These are phyloP conservation scores for Suncus etruscus DNA, from an alignment of 2,113 vertebrate species.

Conservation along the genomic window DNA sequence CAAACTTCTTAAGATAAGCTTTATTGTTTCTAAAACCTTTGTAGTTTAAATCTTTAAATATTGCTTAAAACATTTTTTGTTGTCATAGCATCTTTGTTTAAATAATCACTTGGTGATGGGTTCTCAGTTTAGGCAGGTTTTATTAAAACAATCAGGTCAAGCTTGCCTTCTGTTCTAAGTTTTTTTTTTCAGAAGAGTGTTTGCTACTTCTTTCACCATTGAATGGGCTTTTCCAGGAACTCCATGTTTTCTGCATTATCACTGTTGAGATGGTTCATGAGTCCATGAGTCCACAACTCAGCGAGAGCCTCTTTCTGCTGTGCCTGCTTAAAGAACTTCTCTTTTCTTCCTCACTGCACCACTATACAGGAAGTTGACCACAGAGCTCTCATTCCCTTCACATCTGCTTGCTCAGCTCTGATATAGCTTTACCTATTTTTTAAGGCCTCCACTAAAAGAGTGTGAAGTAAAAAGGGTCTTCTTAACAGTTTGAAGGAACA, in stretches of 20 bases:
- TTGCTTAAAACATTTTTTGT: neutral
- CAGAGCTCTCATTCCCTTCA: rapidly evolving
- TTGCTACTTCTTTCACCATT: neutral
- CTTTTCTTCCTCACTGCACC: neutral
- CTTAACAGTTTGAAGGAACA: neutral
- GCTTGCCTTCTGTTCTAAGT: neutral
- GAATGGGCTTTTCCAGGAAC: neutral
- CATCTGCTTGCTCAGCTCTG: neutral
- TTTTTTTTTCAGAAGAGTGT: neutral
- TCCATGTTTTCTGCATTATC: neutral
- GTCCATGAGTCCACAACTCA: neutral
- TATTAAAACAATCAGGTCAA: neutral
- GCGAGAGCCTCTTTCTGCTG: neutral
- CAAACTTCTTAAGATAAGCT: neutral
- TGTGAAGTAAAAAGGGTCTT: neutral
- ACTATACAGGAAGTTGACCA: rapidly evolving
- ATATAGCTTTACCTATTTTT: neutral
- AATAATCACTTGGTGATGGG: neutral
- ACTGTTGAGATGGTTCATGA: neutral
- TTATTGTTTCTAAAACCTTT: neutral
- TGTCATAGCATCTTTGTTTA: neutral
- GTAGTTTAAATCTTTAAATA: constrained; percentile 12
- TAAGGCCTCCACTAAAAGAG: neutral
- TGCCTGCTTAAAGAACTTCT: neutral
- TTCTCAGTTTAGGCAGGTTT: neutral